Conservation (phyloP, 2,888 invertebrate species). For the Lasioglossum lativentre region DNA sequence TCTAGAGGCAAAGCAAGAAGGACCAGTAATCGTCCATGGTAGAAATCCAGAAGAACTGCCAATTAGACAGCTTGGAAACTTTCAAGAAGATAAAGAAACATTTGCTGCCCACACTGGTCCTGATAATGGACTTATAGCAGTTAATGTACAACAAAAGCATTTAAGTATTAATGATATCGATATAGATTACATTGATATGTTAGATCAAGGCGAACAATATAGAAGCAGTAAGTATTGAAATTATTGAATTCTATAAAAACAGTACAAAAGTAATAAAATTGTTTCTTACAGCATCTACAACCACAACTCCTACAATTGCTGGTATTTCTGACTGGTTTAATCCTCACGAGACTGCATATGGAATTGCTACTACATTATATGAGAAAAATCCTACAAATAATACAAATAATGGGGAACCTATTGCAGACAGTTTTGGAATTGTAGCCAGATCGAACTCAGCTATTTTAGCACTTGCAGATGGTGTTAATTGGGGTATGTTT, state of each 20-base stretch:
- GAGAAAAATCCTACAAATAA: conserved; percentile 93
- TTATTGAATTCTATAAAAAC: conserved; percentile 8
- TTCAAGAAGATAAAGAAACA: conserved; percentile 86
- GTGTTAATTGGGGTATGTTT: conserved; percentile 93
- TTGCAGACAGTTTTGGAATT: conserved; percentile 94
- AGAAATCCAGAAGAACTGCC: conserved; percentile 91
- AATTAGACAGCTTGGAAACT: conserved; percentile 85
- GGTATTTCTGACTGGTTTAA: conserved; percentile 86
- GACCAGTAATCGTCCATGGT: conserved; percentile 89
- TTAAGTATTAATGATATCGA: conserved; percentile 89
- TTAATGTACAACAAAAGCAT: conserved; percentile 89
- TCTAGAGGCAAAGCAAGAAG: conserved; percentile 83
- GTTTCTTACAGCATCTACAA: conserved; percentile 56
- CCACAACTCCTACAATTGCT: conserved; percentile 69
- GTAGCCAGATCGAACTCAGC: conserved; percentile 90
- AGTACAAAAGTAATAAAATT: conserved; percentile 1
- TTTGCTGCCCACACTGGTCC: conserved; percentile 93
- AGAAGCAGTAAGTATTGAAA: conserved; percentile 74
- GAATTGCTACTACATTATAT: conserved; percentile 92
- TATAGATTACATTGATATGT: conserved; percentile 90
- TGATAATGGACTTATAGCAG: conserved; percentile 91
- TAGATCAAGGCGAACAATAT: conserved; percentile 82
- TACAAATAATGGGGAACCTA: conserved; percentile 90
- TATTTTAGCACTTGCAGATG: conserved; percentile 93
- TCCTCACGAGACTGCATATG: conserved; percentile 87